Evolutionary conservation across 1,140 invertebrate genomes (phyloP), one percentile per base, ranked within the genome.

Genomic region (Drosophila navojoa): DNA sequence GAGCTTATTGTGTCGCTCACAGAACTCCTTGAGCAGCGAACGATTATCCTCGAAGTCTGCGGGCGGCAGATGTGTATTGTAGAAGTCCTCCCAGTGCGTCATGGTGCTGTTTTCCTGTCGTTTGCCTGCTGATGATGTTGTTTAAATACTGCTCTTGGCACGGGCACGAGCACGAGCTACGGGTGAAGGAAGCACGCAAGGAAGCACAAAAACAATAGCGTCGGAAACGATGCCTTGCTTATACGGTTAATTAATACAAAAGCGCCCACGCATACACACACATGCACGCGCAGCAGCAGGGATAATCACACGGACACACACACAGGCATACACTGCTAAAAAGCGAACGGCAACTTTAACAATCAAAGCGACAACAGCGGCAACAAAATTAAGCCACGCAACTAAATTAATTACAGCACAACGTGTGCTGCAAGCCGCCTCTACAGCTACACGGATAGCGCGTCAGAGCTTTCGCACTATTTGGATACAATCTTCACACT

Each of bases 31-130:
- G 9, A 97, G 92, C 57, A 95, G 77, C n/a, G 93, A 93, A 63
- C 95, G 93, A 86, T 94, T 96, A 80, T 95, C 94, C 81, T 95
- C 94, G 76, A 96, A 95, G 92, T 96, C 95, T 13, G 93, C 93
- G 19, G 96, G 96, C 35, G 95, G 94, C 80, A 96, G 93, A 92
- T 96, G 95, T 55, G 94, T 94, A 25, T 94, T 94, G 92, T 96
- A 97, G 93, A 97, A 97, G 85, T 96, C 95, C 93, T 97, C 95
- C 96, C 96, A 97, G 77, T 92, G 91, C 79, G 86, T 87, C 90
- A 91, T 91, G 32, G 91, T 91, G 38, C 72, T 71, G 68, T 50
- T 69, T 50, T 35, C 6, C 42, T 32, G 32, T 32, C 9, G 32
- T 9, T 32, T 45, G 42, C n/a, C 16, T 42, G 15, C 45, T 62